Evolutionary conservation across 2,113 vertebrate genomes (phyloP).

Genomic region (Malurus elegans): DNA sequence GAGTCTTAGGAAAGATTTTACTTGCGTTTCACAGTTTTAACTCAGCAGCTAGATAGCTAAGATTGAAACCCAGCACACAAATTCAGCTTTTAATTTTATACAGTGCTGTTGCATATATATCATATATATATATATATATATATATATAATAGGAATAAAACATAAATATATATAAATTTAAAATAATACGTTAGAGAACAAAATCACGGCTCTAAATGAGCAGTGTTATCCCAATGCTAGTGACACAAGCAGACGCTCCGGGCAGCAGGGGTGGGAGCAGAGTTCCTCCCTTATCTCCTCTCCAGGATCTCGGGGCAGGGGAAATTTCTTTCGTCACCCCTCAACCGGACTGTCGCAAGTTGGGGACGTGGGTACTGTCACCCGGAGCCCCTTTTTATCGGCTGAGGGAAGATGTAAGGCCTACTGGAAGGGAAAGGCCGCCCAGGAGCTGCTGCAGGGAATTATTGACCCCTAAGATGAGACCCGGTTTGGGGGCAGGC

Average conservation of each 20-base stretch:
- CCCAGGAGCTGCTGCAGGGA: neutral
- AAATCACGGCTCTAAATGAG: neutral
- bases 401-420: neutral
- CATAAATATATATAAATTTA: neutral
- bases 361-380: neutral
- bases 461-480: neutral
- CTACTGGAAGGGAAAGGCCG: neutral
- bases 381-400: neutral
- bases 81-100: neutral
- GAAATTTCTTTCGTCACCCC: neutral
- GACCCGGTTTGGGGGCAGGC: neutral
- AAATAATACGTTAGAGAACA: neutral
- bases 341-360: neutral
- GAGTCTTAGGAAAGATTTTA: neutral
- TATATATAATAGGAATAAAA: neutral
- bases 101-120: neutral
- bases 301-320: too few relatives aligned
- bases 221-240: neutral
- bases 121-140: neutral
- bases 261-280: neutral
- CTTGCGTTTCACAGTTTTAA: neutral
- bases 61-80: neutral
- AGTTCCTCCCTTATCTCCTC: neutral
- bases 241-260: neutral
- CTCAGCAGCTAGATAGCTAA: neutral